These are phyloP conservation scores for Melangyna quadrimaculata DNA, from an alignment of 2,888 invertebrate genomes.

Conservation along the genomic window DNA sequence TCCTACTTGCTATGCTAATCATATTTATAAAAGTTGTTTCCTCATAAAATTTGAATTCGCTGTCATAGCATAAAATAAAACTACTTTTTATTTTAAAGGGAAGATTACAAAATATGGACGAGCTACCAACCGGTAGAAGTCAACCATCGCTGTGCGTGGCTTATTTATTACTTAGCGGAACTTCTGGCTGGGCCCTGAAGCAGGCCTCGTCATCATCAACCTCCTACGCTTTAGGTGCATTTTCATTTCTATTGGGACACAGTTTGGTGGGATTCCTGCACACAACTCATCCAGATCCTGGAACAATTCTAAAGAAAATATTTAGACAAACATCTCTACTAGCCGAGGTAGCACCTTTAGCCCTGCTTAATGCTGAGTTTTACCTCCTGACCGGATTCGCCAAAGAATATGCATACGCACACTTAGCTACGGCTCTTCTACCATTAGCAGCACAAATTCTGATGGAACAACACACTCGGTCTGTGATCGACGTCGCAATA, in stretches of 20 bases:
- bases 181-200: slow-evolving; percentile 72
- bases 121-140: slow-evolving; percentile 31
- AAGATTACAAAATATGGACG: slow-evolving; percentile 43
- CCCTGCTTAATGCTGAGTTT: slow-evolving; percentile 65
- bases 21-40: neutral
- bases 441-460: slow-evolving; percentile 53
- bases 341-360: slow-evolving; percentile 68
- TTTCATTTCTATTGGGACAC: slow-evolving; percentile 70
- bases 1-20: neutral
- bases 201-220: neutral
- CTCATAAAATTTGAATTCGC: neutral
- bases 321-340: slow-evolving; percentile 49
- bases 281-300: slow-evolving; percentile 59
- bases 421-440: slow-evolving; percentile 44
- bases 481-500: slow-evolving; percentile 43
- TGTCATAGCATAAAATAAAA: slow-evolving; percentile 13
- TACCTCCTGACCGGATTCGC: slow-evolving; percentile 44
- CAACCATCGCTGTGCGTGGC: slow-evolving; percentile 64
- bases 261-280: slow-evolving; percentile 69
- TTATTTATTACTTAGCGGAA: slow-evolving; percentile 70
- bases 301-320: slow-evolving; percentile 7
- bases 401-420: slow-evolving; percentile 35
- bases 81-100: slow-evolving; percentile 22
- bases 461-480: slow-evolving; percentile 23
- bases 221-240: slow-evolving; percentile 62